Percentiles rank a stretch among this genome's conserved stretches.
These are phyloP conservation scores for Drosophila incognita DNA, from an alignment of 2,888 invertebrate species.

Conservation along the genomic window DNA sequence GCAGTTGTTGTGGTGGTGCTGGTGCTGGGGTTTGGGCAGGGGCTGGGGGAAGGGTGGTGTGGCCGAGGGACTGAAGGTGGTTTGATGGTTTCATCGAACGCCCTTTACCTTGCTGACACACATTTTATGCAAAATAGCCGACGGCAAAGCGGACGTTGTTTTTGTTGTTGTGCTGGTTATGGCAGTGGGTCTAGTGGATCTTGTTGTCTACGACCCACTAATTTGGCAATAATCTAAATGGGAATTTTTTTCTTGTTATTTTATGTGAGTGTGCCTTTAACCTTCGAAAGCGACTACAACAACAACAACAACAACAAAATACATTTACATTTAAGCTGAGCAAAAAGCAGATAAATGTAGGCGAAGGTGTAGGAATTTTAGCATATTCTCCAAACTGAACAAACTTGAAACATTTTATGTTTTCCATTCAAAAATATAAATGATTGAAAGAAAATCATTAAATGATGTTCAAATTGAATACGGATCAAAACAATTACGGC, in stretches of 20 bases:
- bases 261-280: conserved; percentile 27
- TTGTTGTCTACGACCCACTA: conserved; percentile 63
- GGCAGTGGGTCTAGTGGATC: conserved; percentile 56
- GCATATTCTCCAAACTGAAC: conserved; percentile 17
- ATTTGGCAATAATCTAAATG: conserved; percentile 66
- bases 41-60: not conserved
- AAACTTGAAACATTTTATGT: not conserved
- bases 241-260: conserved; percentile 1
- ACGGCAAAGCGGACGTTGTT: conserved; percentile 46
- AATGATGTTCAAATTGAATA: not conserved
- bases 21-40: not conserved
- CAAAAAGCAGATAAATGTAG: conserved; percentile 14
- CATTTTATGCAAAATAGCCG: conserved; percentile 82
- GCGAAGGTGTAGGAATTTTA: conserved; percentile 34
- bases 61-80: conserved; percentile 10
- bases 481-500: no score
- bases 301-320: conserved; percentile 16
- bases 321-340: conserved; percentile 49
- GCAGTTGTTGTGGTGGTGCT: not conserved
- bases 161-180: conserved; percentile 38
- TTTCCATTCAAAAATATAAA: conserved; percentile 2
- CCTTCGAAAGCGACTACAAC: conserved; percentile 43
- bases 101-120: conserved; percentile 84
- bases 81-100: conserved; percentile 56
- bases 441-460: not conserved